Conservation (phyloP, 2,797 vertebrate species). For the Peromyscus attwateri region DNA sequence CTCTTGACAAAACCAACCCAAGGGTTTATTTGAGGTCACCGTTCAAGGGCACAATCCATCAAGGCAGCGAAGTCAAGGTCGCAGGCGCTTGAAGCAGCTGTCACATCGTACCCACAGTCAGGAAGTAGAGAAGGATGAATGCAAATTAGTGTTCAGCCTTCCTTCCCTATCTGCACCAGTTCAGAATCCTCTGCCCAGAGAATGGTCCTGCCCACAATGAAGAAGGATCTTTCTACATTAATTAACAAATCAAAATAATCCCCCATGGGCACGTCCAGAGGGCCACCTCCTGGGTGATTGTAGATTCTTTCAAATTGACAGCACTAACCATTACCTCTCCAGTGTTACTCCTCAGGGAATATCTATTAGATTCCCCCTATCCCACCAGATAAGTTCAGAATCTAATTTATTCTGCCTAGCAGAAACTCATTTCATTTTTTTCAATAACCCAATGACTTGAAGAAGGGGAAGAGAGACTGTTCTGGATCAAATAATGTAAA, state of each 20-base stretch:
- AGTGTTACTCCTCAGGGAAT: neutral
- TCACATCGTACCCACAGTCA: neutral
- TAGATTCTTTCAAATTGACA: neutral
- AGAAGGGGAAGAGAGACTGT: neutral
- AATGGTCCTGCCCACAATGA: neutral
- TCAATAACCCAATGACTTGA: neutral
- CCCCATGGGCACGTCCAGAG: neutral
- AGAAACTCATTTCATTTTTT: neutral
- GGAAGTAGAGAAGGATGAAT: neutral
- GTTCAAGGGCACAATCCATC: neutral
- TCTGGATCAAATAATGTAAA: neutral
- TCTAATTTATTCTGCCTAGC: neutral
- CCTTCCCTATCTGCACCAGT: neutral
- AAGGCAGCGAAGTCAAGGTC: neutral
- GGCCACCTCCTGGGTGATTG: too few species aligned
- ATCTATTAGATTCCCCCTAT: neutral
- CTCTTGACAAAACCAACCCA: neutral
- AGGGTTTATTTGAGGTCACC: neutral
- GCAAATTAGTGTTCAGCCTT: neutral
- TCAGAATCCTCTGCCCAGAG: neutral
- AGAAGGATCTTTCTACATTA: neutral
- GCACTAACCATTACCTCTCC: neutral
- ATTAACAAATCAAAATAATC: neutral
- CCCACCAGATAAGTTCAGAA: neutral
- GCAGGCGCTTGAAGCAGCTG: neutral